These are phyloP conservation scores for Ptilonorhynchus violaceus DNA, from an alignment of 2,113 vertebrate genomes.

Conservation along the genomic window DNA sequence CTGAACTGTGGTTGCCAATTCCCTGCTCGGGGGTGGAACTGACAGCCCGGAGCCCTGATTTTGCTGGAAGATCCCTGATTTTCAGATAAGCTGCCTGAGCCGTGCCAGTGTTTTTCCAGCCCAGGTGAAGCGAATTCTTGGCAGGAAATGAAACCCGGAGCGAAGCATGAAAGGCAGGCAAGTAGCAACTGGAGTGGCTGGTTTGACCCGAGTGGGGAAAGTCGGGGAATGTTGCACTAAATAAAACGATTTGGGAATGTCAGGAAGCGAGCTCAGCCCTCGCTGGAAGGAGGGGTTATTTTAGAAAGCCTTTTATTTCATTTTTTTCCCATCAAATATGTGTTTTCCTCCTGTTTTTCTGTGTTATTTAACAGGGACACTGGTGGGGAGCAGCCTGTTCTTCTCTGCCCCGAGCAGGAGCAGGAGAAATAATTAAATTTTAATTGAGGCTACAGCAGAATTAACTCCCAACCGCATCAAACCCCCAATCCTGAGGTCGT, in stretches of 20 bases:
- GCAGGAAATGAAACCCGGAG: conserved; percentile 27
- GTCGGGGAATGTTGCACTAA: not conserved
- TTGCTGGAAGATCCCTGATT: not conserved
- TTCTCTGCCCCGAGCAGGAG: not conserved
- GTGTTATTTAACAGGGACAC: not conserved
- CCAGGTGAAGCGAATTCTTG: conserved; percentile 7
- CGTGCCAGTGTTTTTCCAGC: not conserved
- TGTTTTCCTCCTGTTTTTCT: not conserved
- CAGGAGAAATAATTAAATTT: not conserved
- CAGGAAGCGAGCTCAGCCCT: not conserved
- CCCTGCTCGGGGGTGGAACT: not conserved
- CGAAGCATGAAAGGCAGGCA: not conserved
- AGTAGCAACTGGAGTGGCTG: conserved; percentile 19
- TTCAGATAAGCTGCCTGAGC: not conserved
- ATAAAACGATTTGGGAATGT: not conserved
- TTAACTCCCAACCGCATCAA: not conserved
- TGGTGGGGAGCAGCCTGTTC: not conserved
- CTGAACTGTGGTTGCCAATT: not conserved
- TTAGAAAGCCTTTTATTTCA: not conserved
- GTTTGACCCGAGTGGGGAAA: not conserved
- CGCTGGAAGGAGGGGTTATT: not conserved
- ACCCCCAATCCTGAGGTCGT: not conserved
- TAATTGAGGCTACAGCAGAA: not conserved
- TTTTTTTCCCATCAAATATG: not conserved
- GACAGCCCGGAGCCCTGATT: not conserved